These are phyloP conservation scores for Botrylloides violaceus DNA, from an alignment of 23 tunicate species.

Conservation along the genomic window DNA sequence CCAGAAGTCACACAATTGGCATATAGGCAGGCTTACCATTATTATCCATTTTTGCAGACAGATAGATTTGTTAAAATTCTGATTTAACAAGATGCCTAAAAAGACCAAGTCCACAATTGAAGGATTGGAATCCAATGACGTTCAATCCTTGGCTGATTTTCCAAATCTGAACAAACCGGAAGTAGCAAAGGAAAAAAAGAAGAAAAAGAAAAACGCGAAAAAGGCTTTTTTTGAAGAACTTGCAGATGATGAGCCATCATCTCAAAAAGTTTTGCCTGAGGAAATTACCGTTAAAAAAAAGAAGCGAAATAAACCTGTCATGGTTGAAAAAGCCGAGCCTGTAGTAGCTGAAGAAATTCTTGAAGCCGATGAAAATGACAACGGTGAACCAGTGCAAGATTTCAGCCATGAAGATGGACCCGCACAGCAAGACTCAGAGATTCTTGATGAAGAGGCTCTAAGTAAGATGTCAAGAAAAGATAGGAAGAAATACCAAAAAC, in stretches of 20 bases:
- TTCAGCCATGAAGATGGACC: constrained; percentile 93
- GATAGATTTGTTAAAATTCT: too few relatives aligned
- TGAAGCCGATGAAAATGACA: constrained; percentile 18
- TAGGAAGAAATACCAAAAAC: constrained; percentile 74
- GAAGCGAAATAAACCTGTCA: neutral
- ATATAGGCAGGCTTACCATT: too few relatives aligned
- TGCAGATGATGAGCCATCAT: constrained; percentile 42
- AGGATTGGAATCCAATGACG: neutral
- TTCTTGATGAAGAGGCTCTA: constrained; percentile 65
- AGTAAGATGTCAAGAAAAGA: constrained; percentile 93
- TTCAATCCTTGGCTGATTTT: constrained; percentile 14
- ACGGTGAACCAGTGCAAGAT: constrained; percentile 61
- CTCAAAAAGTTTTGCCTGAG: neutral
- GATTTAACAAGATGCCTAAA: constrained; percentile 56
- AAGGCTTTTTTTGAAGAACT: constrained; percentile 80
- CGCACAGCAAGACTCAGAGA: constrained; percentile 24
- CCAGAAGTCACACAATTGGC: too few relatives aligned
- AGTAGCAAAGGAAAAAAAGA: constrained; percentile 4
- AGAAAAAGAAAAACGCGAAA: constrained; percentile 41
- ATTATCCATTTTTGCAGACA: too few relatives aligned
- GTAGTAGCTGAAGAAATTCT: constrained; percentile 1
- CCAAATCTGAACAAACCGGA: neutral
- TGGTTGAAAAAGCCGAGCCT: constrained; percentile 10
- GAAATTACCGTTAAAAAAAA: neutral
- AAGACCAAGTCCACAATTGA: constrained; percentile 20